Percentiles rank a stretch among this genome's conserved stretches.
These are phyloP conservation scores for Uropetala carovei DNA, from an alignment of 2,888 invertebrate genomes.

Conservation along the genomic window DNA sequence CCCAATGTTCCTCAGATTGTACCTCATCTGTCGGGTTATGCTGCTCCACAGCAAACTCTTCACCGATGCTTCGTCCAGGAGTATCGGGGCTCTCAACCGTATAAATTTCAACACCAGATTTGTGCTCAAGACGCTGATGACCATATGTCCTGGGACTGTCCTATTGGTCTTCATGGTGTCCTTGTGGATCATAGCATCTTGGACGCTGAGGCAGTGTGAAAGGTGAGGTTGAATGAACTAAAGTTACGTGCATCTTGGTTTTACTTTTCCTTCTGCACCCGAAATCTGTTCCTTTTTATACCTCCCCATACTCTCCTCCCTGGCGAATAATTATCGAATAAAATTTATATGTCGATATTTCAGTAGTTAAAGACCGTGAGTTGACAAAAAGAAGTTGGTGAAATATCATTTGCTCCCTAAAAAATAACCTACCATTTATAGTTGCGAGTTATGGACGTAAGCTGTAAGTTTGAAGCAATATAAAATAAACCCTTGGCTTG, in stretches of 20 bases:
- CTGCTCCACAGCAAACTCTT: constrained; percentile 99
- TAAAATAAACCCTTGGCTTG: constrained; percentile 33
- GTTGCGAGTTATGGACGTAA: constrained; percentile 57
- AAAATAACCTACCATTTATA: not conserved
- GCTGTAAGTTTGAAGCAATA: constrained; percentile 13
- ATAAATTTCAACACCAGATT: constrained; percentile 99
- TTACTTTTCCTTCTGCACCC: constrained; percentile 1
- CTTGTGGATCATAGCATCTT: constrained; percentile 99
- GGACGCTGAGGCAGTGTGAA: constrained; percentile 99
- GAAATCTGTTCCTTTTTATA: not conserved
- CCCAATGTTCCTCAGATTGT: constrained; percentile 99
- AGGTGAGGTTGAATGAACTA: constrained; percentile 82
- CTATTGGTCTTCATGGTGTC: constrained; percentile 99
- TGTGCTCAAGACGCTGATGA: constrained; percentile 99
- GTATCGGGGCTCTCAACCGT: constrained; percentile 93
- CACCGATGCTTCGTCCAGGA: constrained; percentile 98
- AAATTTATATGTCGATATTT: not conserved
- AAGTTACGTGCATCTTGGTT: constrained; percentile 7
- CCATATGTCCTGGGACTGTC: constrained; percentile 98
- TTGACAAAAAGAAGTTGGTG: not conserved
- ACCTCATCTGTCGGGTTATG: constrained; percentile 99
- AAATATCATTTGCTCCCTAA: not conserved
- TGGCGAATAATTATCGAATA: not conserved
- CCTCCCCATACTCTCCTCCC: not conserved
- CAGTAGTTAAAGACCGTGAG: not conserved